Percentiles rank a stretch among this genome's conserved stretches.
phyloP scores from a whole-genome alignment of 2,797 vertebrate species.

The Falco rusticolus region DNA sequence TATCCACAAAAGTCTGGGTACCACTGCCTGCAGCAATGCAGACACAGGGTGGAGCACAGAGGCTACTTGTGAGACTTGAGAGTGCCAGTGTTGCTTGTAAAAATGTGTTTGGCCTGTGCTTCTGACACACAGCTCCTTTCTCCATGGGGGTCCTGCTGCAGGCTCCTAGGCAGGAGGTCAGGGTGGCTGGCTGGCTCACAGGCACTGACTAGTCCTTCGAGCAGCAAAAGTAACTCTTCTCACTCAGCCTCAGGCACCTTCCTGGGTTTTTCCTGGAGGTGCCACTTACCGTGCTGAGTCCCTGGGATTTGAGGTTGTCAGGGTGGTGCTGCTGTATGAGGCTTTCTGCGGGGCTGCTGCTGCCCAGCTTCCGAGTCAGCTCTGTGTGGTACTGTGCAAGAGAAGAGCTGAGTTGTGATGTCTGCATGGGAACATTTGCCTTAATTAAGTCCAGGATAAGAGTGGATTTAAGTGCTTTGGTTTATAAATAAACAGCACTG shows the following conservation, averaged over 20 bases:
- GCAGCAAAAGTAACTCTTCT: neutral
- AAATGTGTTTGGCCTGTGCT: neutral
- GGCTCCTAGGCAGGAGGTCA: neutral
- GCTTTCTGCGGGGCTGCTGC: neutral
- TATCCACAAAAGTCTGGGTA: neutral
- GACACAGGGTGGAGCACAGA: neutral
- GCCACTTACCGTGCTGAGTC: neutral
- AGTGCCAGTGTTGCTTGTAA: neutral
- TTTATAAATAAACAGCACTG: conserved; percentile 57
- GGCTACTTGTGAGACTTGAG: neutral
- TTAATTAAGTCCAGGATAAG: conserved; percentile 39
- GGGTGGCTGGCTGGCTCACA: neutral
- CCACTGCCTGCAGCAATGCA: neutral
- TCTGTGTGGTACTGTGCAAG: neutral
- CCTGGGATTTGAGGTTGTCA: neutral
- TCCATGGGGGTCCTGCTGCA: neutral
- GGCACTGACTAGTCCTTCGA: neutral
- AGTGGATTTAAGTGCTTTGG: conserved; percentile 49
- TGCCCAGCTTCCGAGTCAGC: neutral
- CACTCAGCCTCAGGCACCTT: neutral
- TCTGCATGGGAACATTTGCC: neutral
- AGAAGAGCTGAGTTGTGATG: neutral
- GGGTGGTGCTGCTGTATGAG: neutral
- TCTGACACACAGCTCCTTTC: neutral
- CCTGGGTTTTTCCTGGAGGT: neutral